Percentiles rank a stretch among this genome's conserved stretches.
These are phyloP conservation scores for Falco biarmicus DNA, from an alignment of 2,797 vertebrate species.

Conservation along the genomic window DNA sequence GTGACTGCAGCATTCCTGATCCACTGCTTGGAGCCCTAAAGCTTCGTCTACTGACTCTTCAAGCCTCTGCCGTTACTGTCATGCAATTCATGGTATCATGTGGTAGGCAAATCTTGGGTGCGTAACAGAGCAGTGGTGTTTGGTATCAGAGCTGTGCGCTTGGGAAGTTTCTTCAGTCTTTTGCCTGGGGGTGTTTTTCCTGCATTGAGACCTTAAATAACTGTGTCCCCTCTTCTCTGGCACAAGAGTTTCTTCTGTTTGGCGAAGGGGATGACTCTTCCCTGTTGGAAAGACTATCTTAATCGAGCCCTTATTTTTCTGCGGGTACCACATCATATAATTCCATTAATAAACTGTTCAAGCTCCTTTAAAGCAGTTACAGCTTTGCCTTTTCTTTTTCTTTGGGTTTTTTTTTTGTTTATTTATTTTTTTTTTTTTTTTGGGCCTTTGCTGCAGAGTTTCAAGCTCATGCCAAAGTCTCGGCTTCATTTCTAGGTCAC, in stretches of 20 bases:
- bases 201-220: background rate
- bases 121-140: background rate
- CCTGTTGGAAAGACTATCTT: background rate
- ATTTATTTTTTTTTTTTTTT: background rate
- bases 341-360: conserved; percentile 3
- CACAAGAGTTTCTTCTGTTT: background rate
- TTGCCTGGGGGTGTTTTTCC: background rate
- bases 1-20: background rate
- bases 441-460: background rate
- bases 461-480: conserved; percentile 14
- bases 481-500: conserved; percentile 63
- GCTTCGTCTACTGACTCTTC: background rate
- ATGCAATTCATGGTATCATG: rapidly evolving
- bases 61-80: rapidly evolving
- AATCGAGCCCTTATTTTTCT: background rate
- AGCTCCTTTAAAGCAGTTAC: background rate
- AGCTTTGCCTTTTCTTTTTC: background rate
- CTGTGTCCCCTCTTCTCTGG: background rate
- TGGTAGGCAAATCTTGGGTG: background rate
- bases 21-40: background rate
- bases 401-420: too few species aligned
- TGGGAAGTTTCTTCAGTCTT: rapidly evolving
- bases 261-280: background rate
- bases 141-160: background rate
- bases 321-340: background rate